Conservation (phyloP, 2,888 invertebrate genomes). For the Drosophila ezoana region DNA sequence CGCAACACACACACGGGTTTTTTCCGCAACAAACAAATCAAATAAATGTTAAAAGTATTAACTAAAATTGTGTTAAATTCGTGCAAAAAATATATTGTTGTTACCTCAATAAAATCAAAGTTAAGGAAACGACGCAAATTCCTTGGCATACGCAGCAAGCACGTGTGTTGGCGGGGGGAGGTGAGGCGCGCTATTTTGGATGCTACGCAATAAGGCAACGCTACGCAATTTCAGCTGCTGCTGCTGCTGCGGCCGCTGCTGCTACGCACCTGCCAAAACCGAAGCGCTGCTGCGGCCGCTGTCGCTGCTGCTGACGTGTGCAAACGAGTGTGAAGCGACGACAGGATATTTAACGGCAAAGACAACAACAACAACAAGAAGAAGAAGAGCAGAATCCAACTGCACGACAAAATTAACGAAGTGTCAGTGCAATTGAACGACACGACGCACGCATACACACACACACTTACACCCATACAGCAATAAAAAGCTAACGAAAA, state of each 20-base stretch:
- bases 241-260: constrained; percentile 21
- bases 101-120: not conserved
- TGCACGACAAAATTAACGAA: constrained; percentile 72
- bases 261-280: constrained; percentile 54
- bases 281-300: constrained; percentile 38
- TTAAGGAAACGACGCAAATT: constrained; percentile 48
- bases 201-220: constrained; percentile 60
- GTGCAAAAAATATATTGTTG: not conserved
- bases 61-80: constrained; percentile 3
- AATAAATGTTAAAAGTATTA: constrained; percentile 6
- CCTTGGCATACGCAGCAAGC: constrained; percentile 47
- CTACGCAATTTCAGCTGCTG: constrained; percentile 61
- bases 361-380: constrained; percentile 30
- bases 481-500: constrained; percentile 40
- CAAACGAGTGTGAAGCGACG: constrained; percentile 67
- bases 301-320: constrained; percentile 73
- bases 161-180: constrained; percentile 52
- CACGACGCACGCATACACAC: constrained; percentile 55
- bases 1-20: constrained; percentile 45
- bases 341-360: constrained; percentile 57
- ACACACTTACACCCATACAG: constrained; percentile 26
- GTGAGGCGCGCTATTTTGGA: constrained; percentile 42
- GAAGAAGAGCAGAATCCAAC: constrained; percentile 36
- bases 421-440: constrained; percentile 72
- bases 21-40: constrained; percentile 32